Evolutionary conservation across 35 echinoderm and acorn worm genomes (phyloP), one percentile per base, ranked within the genome.

Genomic region (Eucidaris tribuloides): DNA sequence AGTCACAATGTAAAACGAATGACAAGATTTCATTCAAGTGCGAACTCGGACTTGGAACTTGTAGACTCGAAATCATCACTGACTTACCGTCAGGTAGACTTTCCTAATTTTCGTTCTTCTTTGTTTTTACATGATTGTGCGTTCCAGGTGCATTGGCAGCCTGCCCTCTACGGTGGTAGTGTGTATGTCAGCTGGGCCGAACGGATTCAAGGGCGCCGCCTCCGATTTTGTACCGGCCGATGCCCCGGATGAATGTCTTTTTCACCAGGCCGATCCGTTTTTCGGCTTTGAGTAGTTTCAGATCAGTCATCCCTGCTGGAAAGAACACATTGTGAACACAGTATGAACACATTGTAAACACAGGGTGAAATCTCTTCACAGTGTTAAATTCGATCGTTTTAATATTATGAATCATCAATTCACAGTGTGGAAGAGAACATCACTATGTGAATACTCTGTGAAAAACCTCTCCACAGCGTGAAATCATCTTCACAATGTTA

Each of bases 131-230:
- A 9, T n/a, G 9, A 11, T n/a, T 52, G 9, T 52, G 9, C 48
- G n/a, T 52, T 23, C 31, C 37, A 81, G 79, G 35, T 81, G 79
- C 54, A 34, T 81, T 25, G 79, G 79, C 28, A 57, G 54, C 15
- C 19, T 81, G 7, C 79, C 79, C 15, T 33, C 58, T 81, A 81
- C 79, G 43, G 19, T 30, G 2, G 79, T 81, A 22, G 48, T 58
- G 9, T 81, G 79, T 81, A 81, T 81, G 79, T 17, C 35, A 37
- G 79, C 79, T 18, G 79, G 79, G 28, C 49, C 31, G 29, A 34
- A 20, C 17, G 79, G 79, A 43, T 81, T 81, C 31, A 56, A 81
- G 32, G 54, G 79, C 20, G 50, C 29, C 2, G 68, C 58, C 17
- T 6, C 27, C 1, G 79, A 81, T 60, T 81, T 81, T 13, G 61